Evolutionary conservation across 2,797 vertebrate species (phyloP).

Genomic region (Mycteria americana): DNA sequence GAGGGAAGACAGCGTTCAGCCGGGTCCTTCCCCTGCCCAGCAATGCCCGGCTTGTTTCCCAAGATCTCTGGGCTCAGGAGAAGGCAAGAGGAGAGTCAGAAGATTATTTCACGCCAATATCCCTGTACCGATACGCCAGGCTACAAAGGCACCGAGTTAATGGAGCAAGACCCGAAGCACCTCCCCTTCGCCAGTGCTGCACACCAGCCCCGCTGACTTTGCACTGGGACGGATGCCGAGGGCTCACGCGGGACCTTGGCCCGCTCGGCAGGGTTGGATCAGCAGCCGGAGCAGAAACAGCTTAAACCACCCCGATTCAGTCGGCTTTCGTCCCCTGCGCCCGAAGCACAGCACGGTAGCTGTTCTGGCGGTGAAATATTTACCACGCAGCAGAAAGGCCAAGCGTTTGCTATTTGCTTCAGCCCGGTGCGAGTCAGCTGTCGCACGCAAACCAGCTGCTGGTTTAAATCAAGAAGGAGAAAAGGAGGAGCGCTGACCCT

Average conservation of each 20-base stretch:
- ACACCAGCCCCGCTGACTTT: not conserved
- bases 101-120: accelerated
- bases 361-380: not conserved
- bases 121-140: accelerated
- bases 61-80: not conserved
- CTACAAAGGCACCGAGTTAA: not conserved
- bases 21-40: not conserved
- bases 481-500: not conserved
- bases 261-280: not conserved
- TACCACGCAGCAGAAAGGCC: not conserved
- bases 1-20: not conserved
- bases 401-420: not conserved
- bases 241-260: not conserved
- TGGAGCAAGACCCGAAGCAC: not conserved
- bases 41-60: not conserved
- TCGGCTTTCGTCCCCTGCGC: not conserved
- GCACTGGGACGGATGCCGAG: not conserved
- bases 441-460: not conserved
- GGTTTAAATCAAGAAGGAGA: not conserved
- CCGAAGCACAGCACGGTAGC: accelerated
- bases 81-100: not conserved
- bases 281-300: not conserved
- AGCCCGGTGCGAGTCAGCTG: not conserved
- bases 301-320: not conserved
- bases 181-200: not conserved